phyloP scores from a whole-genome alignment of 2,888 invertebrate genomes.

The Yponomeuta malinellus region DNA sequence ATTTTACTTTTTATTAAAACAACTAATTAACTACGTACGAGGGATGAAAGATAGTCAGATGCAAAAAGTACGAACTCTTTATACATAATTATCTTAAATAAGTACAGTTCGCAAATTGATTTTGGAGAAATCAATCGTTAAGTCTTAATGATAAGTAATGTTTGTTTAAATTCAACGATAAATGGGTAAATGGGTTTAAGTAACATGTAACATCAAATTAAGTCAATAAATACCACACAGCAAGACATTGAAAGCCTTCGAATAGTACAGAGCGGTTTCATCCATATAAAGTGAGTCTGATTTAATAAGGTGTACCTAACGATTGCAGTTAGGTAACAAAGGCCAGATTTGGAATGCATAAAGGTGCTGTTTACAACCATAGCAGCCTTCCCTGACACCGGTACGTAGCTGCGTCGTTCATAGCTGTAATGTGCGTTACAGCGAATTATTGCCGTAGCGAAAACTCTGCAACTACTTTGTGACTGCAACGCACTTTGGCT shows the following conservation, averaged over 20 bases:
- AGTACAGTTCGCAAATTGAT: background rate
- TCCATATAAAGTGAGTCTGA: background rate
- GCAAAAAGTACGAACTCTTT: slow-evolving; percentile 66
- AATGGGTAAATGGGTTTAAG: background rate
- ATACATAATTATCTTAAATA: slow-evolving; percentile 19
- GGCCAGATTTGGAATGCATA: background rate
- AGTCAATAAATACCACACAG: background rate
- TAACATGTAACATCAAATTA: background rate
- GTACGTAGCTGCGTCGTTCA: no score
- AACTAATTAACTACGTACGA: slow-evolving; percentile 31
- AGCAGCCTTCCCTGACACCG: background rate
- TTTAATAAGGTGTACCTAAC: no score
- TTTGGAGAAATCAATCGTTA: no score
- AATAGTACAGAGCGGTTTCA: background rate
- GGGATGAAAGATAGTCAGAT: slow-evolving; percentile 54
- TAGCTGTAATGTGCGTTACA: no score
- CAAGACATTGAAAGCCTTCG: background rate
- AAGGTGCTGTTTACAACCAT: background rate
- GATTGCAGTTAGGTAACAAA: no score
- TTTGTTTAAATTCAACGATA: no score
- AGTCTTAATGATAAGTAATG: no score
- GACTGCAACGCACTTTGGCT: no score
- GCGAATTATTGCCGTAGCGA: no score
- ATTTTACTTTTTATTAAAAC: no score
- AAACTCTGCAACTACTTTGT: no score